Evolutionary conservation across 2,797 vertebrate species (phyloP).

Genomic region (Oreochromis grahami): DNA sequence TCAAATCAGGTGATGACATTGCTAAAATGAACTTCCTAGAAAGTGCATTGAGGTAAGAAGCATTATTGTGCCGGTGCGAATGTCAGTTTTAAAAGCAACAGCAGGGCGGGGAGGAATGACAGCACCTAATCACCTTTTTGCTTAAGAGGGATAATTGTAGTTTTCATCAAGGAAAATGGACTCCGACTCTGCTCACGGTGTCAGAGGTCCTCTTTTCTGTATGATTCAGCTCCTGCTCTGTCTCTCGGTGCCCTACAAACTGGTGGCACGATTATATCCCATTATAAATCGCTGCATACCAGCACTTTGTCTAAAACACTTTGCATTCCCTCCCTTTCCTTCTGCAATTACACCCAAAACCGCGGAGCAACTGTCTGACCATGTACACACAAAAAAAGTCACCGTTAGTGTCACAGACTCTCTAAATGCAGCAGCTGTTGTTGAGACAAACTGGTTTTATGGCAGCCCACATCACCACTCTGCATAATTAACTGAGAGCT

Average conservation of each 20-base stretch:
- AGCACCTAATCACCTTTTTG: slow-evolving; percentile 38
- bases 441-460: slow-evolving; percentile 27
- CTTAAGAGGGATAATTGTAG: slow-evolving; percentile 31
- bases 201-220: neutral
- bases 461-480: slow-evolving; percentile 17
- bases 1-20: neutral
- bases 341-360: slow-evolving; percentile 50
- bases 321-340: slow-evolving; percentile 34
- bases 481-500: slow-evolving; percentile 32
- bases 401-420: slow-evolving; percentile 6
- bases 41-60: neutral
- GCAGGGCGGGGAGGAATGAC: neutral
- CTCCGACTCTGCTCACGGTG: neutral
- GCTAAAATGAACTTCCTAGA: neutral
- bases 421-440: slow-evolving; percentile 49
- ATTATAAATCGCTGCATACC: slow-evolving; percentile 49
- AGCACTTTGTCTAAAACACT: slow-evolving; percentile 50
- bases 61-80: neutral
- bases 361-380: slow-evolving; percentile 54
- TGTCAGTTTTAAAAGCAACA: slow-evolving; percentile 9
- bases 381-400: slow-evolving; percentile 9
- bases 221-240: neutral
- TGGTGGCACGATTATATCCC: slow-evolving; percentile 31
- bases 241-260: neutral
- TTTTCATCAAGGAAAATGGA: slow-evolving; percentile 17